Percentiles rank a stretch among this genome's conserved stretches.
Evolutionary conservation across 2,113 vertebrate genomes (phyloP).

Genomic region (Trematocara unimaculatum): DNA sequence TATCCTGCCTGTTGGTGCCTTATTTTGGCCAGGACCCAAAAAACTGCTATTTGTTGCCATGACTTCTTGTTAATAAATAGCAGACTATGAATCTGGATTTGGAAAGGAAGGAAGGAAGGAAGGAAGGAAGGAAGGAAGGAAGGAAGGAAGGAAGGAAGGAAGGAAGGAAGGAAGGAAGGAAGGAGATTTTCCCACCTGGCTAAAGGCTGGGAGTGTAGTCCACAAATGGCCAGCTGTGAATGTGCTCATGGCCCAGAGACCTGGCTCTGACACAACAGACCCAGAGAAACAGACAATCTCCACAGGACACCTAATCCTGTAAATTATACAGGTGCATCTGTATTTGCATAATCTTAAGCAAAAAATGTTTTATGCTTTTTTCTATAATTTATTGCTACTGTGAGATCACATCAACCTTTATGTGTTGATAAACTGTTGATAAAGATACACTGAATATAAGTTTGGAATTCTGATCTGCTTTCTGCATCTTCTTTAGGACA

Average conservation of each 20-base stretch:
- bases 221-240: slow-evolving; percentile 59
- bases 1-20: background rate
- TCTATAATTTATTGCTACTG: background rate
- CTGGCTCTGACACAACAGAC: slow-evolving; percentile 41
- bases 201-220: slow-evolving; percentile 31
- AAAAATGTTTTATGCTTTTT: background rate
- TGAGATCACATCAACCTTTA: background rate
- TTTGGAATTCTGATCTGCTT: background rate
- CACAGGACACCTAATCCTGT: slow-evolving; percentile 24
- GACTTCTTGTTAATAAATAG: background rate
- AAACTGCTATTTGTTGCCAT: slow-evolving; percentile 24
- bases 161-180: background rate
- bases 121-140: background rate
- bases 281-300: background rate
- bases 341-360: background rate
- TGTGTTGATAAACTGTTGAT: background rate
- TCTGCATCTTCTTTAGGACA: background rate
- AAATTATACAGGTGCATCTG: background rate
- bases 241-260: slow-evolving; percentile 49
- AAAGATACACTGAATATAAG: background rate
- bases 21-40: background rate
- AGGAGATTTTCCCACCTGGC: background rate
- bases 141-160: background rate
- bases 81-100: background rate
- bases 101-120: background rate